Base-by-base conservation (phyloP, 2,113 vertebrate species). In the human region DNA sequence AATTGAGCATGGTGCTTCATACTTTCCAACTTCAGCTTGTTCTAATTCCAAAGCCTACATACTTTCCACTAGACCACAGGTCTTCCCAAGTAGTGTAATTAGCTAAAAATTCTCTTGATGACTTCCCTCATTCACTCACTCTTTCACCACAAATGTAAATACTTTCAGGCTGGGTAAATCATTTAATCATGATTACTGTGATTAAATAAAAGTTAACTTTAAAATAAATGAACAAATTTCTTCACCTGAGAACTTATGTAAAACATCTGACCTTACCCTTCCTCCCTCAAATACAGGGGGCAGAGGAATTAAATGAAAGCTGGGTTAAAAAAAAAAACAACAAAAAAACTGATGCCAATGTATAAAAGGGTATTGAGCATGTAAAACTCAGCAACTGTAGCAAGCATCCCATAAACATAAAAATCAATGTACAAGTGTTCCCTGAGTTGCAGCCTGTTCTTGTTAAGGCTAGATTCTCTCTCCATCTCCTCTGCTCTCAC, bases 171-270 rank as follows among this genome's bases (percentile, higher is more conserved):
- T 84, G 25, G 43, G 82, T 61, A 61, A 61, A 61, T 61, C 59
- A 61, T 30, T 30, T 61, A 61, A 64, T 64, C 61, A 64, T 30
- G 27, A 70, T 95, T 94, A 72, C 52, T 38, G 68, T 75, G 59
- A 86, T 93, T 91, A 80, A 90, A 38, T 89, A 35, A 93, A 95
- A 83, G 50, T 70, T 96, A 93, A 85, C 27, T 92, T 93, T 94
- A 12, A 93, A 94, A 89, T 73, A 90, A 95, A 76, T 83, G 23
- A 82, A 70, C 85, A 78, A 80, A 57, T 18, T 75, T 38, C 64
- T 68, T 91, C 25, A 95, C 55, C 30, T 90, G 59, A 76, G 64
- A 76, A 96, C 17, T 79, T 88, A 27, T 81, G 18, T 38, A 89
- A 93, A 86, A 23, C 45, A 88, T 48, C n/a, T 66, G n/a, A 43